Evolutionary conservation across 2,888 invertebrate species (phyloP), one percentile per base, ranked within the genome.

Genomic region (Desoria tigrina): DNA sequence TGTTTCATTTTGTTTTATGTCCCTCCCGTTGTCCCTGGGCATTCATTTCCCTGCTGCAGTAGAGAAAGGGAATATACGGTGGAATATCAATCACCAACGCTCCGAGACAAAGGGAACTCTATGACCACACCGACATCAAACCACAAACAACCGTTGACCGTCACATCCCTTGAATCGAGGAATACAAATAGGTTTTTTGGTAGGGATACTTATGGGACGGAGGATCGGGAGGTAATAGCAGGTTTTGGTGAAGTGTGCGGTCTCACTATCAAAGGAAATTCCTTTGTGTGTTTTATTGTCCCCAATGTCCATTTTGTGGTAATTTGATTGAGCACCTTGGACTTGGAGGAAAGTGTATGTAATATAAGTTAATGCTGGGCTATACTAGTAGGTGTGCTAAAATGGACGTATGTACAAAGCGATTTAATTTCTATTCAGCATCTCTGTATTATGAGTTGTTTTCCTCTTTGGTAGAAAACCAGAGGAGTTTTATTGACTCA

Each of bases 221-320:
- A 45, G 4, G 16, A 45, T 16, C n/a, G n/a, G 45, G 4, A 18
- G 45, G 21, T n/a, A 32, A 11, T 32, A 32, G 32, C 32, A 32
- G 32, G 4, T n/a, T n/a, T n/a, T n/a, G n/a, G n/a, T n/a, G n/a
- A n/a, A n/a, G n/a, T n/a, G n/a, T 32, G 32, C 11, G 32, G 45
- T 45, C 6, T 7, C 24, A 51, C 9, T 24, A 51, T 51, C 23
- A 51, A 51, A 54, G 54, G 42, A 18, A 42, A 57, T 57, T 57
- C 56, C 56, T 57, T 57, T 57, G 24, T 58, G 45, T 28, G 28
- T 58, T 58, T 26, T 49, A 58, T n/a, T 23, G 42, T 57, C 26
- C 18, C 57, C 24, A 57, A 57, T 45, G 58, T 42, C 58, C 56
- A 57, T 57, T 57, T 57, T 58, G 58, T 58, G 58, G 58, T 58